Percentiles rank a stretch among this genome's conserved stretches.
Conservation (phyloP, 2,888 invertebrate species). For the Axea sp. region DNA sequence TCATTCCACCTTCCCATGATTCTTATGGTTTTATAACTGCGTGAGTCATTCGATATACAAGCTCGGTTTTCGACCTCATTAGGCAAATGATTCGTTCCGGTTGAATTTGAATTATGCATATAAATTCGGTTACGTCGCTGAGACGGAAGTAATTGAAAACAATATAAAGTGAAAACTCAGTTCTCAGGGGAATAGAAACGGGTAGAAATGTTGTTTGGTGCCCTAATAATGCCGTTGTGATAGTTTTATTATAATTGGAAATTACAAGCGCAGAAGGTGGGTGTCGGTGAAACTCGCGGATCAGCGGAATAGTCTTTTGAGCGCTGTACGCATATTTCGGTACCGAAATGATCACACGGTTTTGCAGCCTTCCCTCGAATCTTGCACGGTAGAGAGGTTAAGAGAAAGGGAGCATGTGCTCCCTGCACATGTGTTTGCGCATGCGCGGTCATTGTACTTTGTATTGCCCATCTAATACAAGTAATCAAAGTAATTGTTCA, state of each 20-base stretch:
- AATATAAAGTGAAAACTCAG: slow-evolving; percentile 44
- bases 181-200: slow-evolving; percentile 22
- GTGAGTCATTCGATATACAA: background rate
- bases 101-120: slow-evolving; percentile 37
- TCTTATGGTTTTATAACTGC: too few species aligned
- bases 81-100: slow-evolving; percentile 27
- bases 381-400: slow-evolving; percentile 32
- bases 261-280: slow-evolving; percentile 4
- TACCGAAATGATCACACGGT: slow-evolving; percentile 35
- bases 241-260: slow-evolving; percentile 18
- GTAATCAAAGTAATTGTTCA: too few species aligned
- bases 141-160: slow-evolving; percentile 55
- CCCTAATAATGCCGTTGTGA: slow-evolving; percentile 12
- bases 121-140: slow-evolving; percentile 41
- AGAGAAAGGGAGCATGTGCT: slow-evolving; percentile 58
- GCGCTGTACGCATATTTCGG: slow-evolving; percentile 15
- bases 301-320: slow-evolving; percentile 22
- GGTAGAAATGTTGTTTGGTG: slow-evolving; percentile 6
- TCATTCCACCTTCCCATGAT: too few species aligned
- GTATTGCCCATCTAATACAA: slow-evolving; percentile 23
- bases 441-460: slow-evolving; percentile 54
- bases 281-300: slow-evolving; percentile 13
- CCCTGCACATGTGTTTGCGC: slow-evolving; percentile 43
- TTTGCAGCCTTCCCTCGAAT: slow-evolving; percentile 23
- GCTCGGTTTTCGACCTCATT: slow-evolving; percentile 25